Percentiles rank a stretch among this genome's conserved stretches.
Evolutionary conservation across 2,888 invertebrate genomes (phyloP).

Genomic region (Operophtera brumata): DNA sequence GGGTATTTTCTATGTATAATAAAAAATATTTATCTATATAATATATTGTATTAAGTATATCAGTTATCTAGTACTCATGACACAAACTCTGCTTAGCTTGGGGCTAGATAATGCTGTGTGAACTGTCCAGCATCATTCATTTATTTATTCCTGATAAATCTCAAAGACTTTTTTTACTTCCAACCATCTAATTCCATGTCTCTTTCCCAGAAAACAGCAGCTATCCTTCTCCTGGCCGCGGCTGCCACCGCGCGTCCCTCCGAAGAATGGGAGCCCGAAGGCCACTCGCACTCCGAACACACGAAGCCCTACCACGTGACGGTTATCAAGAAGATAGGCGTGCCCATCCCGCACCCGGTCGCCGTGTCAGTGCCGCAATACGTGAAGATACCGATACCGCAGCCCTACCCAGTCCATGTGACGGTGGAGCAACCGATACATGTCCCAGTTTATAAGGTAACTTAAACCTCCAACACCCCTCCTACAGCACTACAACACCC

Average conservation of each 20-base stretch:
- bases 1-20: too few species aligned
- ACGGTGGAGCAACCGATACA: slow-evolving; percentile 86
- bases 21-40: too few species aligned
- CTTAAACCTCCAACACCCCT: too few species aligned
- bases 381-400: slow-evolving; percentile 86
- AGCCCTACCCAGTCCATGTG: slow-evolving; percentile 87
- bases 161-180: too few species aligned
- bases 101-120: too few species aligned
- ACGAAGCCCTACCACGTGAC: slow-evolving; percentile 86
- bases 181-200: not conserved
- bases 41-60: too few species aligned
- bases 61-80: too few species aligned
- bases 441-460: slow-evolving; percentile 85
- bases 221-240: slow-evolving; percentile 59
- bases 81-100: too few species aligned
- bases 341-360: slow-evolving; percentile 87
- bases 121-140: too few species aligned
- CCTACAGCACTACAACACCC: too few species aligned
- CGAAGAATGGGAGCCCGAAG: slow-evolving; percentile 76
- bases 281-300: slow-evolving; percentile 84
- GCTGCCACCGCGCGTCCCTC: slow-evolving; percentile 59
- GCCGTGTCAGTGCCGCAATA: slow-evolving; percentile 86
- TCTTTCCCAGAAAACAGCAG: slow-evolving; percentile 66
- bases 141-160: too few species aligned
- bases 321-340: slow-evolving; percentile 86